These are phyloP conservation scores for Dasypus novemcinctus DNA, from an alignment of 2,113 vertebrate genomes.

Conservation along the genomic window DNA sequence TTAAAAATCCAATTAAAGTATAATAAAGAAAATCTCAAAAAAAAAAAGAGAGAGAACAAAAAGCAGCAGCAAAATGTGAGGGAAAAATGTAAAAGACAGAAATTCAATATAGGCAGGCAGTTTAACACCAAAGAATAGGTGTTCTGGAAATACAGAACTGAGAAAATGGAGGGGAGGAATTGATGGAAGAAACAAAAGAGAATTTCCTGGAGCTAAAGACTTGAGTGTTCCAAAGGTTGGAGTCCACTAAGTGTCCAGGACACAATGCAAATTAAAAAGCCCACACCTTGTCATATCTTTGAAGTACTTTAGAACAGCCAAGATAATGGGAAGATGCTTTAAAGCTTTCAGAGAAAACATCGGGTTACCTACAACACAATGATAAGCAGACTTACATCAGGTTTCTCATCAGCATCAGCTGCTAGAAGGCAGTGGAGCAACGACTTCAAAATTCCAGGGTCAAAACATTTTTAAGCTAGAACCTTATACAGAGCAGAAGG, in stretches of 20 bases:
- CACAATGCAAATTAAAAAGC: neutral
- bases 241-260: neutral
- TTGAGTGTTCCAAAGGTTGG: neutral
- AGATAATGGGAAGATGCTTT: neutral
- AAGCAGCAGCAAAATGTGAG: neutral
- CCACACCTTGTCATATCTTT: neutral
- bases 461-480: neutral
- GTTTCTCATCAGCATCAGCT: neutral
- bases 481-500: neutral
- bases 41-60: neutral
- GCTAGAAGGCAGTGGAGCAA: neutral
- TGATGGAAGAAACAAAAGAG: neutral
- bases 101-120: neutral
- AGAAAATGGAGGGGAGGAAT: neutral
- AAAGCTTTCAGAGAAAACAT: neutral
- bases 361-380: neutral
- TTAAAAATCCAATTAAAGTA: neutral
- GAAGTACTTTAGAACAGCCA: neutral
- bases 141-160: neutral
- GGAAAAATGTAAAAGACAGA: neutral
- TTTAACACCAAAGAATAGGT: neutral
- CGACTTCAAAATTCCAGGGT: neutral
- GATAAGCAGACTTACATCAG: neutral
- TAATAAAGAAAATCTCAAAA: neutral
- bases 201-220: neutral